Base-by-base conservation (phyloP, 2,113 vertebrate genomes). In the Amia ocellicauda region DNA sequence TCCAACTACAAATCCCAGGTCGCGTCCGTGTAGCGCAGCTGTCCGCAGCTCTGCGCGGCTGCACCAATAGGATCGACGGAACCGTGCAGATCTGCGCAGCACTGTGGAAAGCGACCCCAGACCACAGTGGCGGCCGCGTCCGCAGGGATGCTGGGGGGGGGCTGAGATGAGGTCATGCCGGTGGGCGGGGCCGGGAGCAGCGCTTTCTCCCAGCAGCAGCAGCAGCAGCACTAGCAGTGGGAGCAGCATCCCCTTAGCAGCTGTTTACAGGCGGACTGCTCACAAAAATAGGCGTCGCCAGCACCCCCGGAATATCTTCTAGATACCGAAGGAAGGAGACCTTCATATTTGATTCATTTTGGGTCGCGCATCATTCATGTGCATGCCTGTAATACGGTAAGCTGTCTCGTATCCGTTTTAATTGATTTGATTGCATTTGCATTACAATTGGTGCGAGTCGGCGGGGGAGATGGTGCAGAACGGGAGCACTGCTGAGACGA, bases 121-220 rank as follows among this genome's bases (percentile, higher is more conserved):
- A 70, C 23, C 73, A 10, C 78, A 54, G 40, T 74, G 67, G 45
- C n/a, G 4, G 69, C 62, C 28, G 57, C 41, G 73, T 78, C 80
- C 68, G 85, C 84, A 87, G 81, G 84, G 75, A 78, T 75, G 77
- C 74, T 77, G 80, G 84, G 84, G 79, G 83, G 85, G 80, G 82
- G 41, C 41, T 42, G 29, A 51, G 53, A 51, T 66, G 62, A 70
- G 52, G 68, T 66, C 61, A 22, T 66, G 64, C 29, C 49, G 31
- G 64, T 66, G 64, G 64, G 64, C 50, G 29, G 57, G 58, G 57
- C 50, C 31, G 16, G 23, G 41, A 50, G 43, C 11, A 53, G 64
- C 56, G 24, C 31, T 28, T 59, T 66, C 56, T 41, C 31, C 31
- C 29, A 52, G 64, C 42, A 43, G 49, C 40, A 26, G 47, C 36